These are phyloP conservation scores for Drosophila birchii DNA, from an alignment of 2,888 invertebrate genomes.

Conservation along the genomic window DNA sequence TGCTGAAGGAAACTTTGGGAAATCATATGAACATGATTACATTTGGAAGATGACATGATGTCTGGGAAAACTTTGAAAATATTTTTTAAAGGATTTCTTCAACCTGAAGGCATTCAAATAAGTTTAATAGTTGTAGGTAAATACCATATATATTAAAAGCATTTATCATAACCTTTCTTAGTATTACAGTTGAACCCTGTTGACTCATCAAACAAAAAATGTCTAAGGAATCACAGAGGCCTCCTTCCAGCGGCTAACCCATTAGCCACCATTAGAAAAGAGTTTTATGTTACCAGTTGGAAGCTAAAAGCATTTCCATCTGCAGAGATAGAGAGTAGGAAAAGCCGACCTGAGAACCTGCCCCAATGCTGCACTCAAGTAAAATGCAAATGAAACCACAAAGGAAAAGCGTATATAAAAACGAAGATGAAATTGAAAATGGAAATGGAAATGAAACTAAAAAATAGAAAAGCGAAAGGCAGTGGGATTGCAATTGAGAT, in stretches of 20 bases:
- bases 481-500: slow-evolving; percentile 18
- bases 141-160: neutral
- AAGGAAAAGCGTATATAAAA: slow-evolving; percentile 15
- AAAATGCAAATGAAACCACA: slow-evolving; percentile 52
- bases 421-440: slow-evolving; percentile 37
- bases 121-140: neutral
- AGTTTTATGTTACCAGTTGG: slow-evolving; percentile 63
- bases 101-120: neutral
- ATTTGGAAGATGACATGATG: neutral
- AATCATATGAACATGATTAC: neutral
- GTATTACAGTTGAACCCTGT: slow-evolving; percentile 1
- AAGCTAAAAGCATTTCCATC: slow-evolving; percentile 41
- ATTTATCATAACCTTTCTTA: neutral
- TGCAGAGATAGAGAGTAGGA: neutral
- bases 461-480: slow-evolving; percentile 1
- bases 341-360: slow-evolving; percentile 45
- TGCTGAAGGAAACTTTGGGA: neutral
- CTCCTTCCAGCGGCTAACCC: slow-evolving; percentile 38
- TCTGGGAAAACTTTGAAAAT: neutral
- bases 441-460: slow-evolving; percentile 10
- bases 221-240: slow-evolving; percentile 16
- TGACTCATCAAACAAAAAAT: slow-evolving; percentile 21
- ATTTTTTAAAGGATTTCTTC: neutral
- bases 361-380: slow-evolving; percentile 48
- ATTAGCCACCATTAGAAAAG: slow-evolving; percentile 65